A percentile compares a stretch with the other conserved stretches of the same genome.
phyloP scores from a whole-genome alignment of 2,113 vertebrate genomes.

The Cryptomyrus ogoouensis region DNA sequence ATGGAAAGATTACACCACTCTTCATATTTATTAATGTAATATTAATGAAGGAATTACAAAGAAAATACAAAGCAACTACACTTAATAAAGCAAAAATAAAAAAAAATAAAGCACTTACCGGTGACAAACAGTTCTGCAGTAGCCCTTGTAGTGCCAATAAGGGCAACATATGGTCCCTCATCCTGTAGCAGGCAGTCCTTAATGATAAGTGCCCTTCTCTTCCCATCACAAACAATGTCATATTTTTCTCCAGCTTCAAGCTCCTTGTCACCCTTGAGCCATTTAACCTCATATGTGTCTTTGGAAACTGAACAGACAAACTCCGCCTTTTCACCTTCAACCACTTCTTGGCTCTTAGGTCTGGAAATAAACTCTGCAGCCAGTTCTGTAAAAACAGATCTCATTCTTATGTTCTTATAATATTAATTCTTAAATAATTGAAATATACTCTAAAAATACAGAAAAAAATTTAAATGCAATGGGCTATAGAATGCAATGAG shows the following conservation, averaged over 20 bases:
- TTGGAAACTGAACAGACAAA: slow-evolving; percentile 92
- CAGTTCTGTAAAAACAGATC: slow-evolving; percentile 79
- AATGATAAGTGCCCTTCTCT: slow-evolving; percentile 74
- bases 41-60: neutral
- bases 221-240: slow-evolving; percentile 79
- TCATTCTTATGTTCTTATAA: slow-evolving; percentile 74
- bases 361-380: slow-evolving; percentile 89
- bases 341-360: slow-evolving; percentile 81
- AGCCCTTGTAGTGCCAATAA: slow-evolving; percentile 78
- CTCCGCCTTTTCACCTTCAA: slow-evolving; percentile 89
- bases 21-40: neutral
- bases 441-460: slow-evolving; percentile 30
- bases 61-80: neutral
- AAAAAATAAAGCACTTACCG: slow-evolving; percentile 60
- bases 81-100: neutral
- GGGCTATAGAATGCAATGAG: neutral
- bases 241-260: slow-evolving; percentile 77
- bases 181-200: slow-evolving; percentile 72
- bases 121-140: slow-evolving; percentile 78
- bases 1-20: neutral
- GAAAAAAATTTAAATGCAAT: slow-evolving; percentile 56
- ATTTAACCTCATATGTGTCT: slow-evolving; percentile 78
- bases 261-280: slow-evolving; percentile 70
- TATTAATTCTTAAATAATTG: neutral
- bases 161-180: slow-evolving; percentile 73